These are phyloP conservation scores for Alexandromys fortis DNA, from an alignment of 2,113 vertebrate species.

Conservation along the genomic window DNA sequence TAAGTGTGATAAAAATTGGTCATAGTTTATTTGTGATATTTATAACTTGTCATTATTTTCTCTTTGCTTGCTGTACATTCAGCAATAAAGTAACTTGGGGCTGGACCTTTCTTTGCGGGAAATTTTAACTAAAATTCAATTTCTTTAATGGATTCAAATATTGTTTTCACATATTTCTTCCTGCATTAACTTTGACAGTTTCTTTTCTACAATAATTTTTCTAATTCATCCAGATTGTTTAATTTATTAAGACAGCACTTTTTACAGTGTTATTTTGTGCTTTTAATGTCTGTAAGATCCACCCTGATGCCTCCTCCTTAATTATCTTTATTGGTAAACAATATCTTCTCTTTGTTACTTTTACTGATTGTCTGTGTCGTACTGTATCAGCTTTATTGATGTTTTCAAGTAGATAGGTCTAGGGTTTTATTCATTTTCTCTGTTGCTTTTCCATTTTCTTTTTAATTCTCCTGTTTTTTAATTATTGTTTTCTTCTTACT, in stretches of 20 bases:
- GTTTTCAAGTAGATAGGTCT: neutral
- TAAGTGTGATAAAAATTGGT: neutral
- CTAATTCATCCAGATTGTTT: neutral
- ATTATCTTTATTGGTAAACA: neutral
- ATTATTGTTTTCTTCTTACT: neutral
- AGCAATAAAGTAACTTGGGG: neutral
- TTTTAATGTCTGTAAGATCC: neutral
- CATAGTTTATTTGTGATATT: neutral
- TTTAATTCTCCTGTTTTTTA: neutral
- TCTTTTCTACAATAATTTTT: neutral
- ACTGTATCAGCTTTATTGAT: neutral
- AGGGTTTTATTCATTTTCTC: neutral
- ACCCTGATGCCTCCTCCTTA: neutral
- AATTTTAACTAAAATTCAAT: neutral
- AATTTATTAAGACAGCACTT: neutral
- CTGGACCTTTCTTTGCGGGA: neutral
- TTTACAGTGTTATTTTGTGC: neutral
- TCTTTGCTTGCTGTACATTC: neutral
- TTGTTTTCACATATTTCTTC: neutral
- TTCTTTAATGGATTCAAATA: neutral
- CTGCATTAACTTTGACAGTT: neutral
- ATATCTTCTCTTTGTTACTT: neutral
- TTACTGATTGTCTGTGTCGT: neutral
- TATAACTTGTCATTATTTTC: neutral
- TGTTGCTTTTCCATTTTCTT: neutral